These are phyloP conservation scores for Hirudinaria manillensis DNA, from an alignment of 2,888 invertebrate genomes.

Conservation along the genomic window DNA sequence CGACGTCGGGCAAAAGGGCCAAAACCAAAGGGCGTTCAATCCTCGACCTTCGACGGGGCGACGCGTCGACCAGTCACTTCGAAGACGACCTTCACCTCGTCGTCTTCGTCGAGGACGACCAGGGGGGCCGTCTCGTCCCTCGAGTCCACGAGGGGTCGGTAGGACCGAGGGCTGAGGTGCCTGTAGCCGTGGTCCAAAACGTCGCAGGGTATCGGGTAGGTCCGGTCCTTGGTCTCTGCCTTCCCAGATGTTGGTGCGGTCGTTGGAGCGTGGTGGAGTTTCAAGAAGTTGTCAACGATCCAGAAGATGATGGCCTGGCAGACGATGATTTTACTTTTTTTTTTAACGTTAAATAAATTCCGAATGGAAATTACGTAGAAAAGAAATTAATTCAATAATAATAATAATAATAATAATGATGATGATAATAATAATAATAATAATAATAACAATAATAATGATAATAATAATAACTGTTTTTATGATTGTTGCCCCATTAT, in stretches of 20 bases:
- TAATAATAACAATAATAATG: background rate
- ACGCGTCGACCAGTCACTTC: too few relatives aligned
- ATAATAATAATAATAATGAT: background rate
- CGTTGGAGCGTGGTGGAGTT: slow-evolving; percentile 47
- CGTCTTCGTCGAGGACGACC: too few relatives aligned
- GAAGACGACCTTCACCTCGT: too few relatives aligned
- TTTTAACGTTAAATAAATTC: background rate
- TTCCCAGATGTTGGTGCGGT: background rate
- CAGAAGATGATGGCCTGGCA: slow-evolving; percentile 76
- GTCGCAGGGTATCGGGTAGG: background rate
- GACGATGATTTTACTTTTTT: background rate
- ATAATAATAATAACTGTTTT: background rate
- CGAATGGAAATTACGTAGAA: background rate
- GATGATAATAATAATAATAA: too few relatives aligned
- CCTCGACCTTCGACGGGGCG: too few relatives aligned
- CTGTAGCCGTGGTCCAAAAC: background rate
- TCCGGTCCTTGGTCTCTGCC: background rate
- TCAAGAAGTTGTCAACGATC: slow-evolving; percentile 78
- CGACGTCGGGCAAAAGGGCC: too few relatives aligned
- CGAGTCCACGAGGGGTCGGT: too few relatives aligned
- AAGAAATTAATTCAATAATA: background rate
- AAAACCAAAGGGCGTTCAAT: too few relatives aligned
- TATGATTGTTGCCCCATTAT: background rate
- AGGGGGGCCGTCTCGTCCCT: too few relatives aligned
- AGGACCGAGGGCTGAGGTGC: too few relatives aligned